Conservation (phyloP, 2,113 vertebrate genomes). For the Colius striatus region DNA sequence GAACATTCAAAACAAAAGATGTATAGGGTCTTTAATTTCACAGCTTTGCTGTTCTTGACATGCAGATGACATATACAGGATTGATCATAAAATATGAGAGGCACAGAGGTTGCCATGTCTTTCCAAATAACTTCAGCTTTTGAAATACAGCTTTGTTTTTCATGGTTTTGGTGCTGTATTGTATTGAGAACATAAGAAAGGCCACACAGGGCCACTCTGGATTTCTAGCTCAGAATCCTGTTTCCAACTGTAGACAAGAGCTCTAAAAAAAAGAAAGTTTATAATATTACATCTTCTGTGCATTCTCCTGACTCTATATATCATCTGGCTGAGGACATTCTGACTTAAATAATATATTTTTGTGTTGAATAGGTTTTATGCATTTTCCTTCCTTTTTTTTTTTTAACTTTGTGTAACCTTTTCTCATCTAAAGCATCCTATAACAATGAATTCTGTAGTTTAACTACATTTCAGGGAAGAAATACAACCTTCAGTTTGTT, state of each 20-base stretch:
- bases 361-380: not conserved
- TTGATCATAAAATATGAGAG: not conserved
- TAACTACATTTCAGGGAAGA: not conserved
- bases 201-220: not conserved
- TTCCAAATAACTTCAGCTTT: not conserved
- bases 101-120: not conserved
- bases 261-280: not conserved
- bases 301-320: not conserved
- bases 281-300: not conserved
- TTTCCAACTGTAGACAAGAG: not conserved
- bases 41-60: not conserved
- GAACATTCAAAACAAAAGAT: not conserved
- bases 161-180: not conserved
- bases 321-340: not conserved
- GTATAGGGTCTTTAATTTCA: not conserved
- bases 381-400: not conserved
- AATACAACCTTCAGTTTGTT: not conserved
- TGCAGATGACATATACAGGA: not conserved
- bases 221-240: not conserved
- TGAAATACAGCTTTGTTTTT: not conserved
- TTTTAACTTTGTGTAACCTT: not conserved
- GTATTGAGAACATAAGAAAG: not conserved
- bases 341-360: not conserved
- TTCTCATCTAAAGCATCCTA: not conserved
- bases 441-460: not conserved